Conservation (phyloP, 1,140 invertebrate species). For the Drosophila kepulauana region DNA sequence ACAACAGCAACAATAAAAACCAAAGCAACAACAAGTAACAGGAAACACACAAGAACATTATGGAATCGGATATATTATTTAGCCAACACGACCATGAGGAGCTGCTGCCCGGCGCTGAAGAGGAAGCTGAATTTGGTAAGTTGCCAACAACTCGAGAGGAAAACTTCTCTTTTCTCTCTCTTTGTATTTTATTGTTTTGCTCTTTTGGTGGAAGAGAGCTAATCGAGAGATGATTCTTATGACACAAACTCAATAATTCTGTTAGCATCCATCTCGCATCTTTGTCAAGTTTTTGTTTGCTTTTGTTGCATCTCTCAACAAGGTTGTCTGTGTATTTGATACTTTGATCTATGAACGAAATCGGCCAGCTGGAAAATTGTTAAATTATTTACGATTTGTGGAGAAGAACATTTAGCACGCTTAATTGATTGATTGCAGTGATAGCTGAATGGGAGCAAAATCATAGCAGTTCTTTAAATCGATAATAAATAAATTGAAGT, state of each 20-base stretch:
- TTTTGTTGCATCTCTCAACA: neutral
- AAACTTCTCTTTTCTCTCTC: neutral
- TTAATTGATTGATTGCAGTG: neutral
- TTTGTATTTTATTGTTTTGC: neutral
- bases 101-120: constrained; percentile 67
- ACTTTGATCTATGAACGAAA: constrained; percentile 13
- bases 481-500: too few species aligned
- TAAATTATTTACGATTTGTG: neutral
- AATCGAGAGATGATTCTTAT: constrained; percentile 9
- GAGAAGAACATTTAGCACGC: neutral
- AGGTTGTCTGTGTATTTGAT: neutral
- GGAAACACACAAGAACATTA: constrained; percentile 15
- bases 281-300: constrained; percentile 18
- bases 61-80: constrained; percentile 57
- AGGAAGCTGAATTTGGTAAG: constrained; percentile 76
- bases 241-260: constrained; percentile 6
- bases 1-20: neutral
- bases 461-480: neutral
- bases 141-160: neutral
- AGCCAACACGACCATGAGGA: constrained; percentile 51
- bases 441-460: neutral
- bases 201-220: neutral
- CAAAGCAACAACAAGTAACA: constrained; percentile 4
- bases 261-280: constrained; percentile 14
- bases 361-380: constrained; percentile 3